phyloP scores from a whole-genome alignment of 2,888 invertebrate genomes.

The Alviniconcha strummeri region DNA sequence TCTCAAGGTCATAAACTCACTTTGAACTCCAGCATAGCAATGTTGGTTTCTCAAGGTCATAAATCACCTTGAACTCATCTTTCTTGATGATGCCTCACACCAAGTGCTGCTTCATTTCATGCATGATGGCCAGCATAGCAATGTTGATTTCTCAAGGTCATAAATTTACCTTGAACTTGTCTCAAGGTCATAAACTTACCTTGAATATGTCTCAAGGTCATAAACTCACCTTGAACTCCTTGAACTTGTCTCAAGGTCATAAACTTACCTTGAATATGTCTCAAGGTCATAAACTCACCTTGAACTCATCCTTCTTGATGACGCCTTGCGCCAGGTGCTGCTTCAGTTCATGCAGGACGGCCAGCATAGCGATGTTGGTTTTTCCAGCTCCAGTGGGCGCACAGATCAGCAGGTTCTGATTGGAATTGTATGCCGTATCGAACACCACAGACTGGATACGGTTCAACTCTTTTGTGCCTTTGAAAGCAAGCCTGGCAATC shows the following conservation, averaged over 20 bases:
- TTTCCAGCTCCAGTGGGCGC: slow-evolving; percentile 99
- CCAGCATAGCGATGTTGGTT: slow-evolving; percentile 96
- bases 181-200: no score
- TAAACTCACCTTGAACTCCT: slow-evolving; percentile 79
- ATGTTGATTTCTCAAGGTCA: slow-evolving; percentile 87
- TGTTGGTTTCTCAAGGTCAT: no score
- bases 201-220: no score
- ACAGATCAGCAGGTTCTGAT: slow-evolving; percentile 97
- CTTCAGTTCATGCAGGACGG: slow-evolving; percentile 92
- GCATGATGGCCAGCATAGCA: slow-evolving; percentile 92
- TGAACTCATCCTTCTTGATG: slow-evolving; percentile 93
- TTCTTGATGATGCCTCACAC: slow-evolving; percentile 84
- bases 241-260: no score
- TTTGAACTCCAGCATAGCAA: no score
- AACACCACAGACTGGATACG: slow-evolving; percentile 97
- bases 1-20: slow-evolving; percentile 88
- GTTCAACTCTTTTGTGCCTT: slow-evolving; percentile 90
- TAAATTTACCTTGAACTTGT: no score
- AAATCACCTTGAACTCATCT: slow-evolving; percentile 93
- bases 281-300: slow-evolving; percentile 76
- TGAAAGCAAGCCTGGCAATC: slow-evolving; percentile 92
- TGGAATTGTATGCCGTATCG: slow-evolving; percentile 94
- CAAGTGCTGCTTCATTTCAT: slow-evolving; percentile 90
- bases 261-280: no score
- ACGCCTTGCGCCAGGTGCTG: slow-evolving; percentile 84